Evolutionary conservation across 2,888 invertebrate genomes (phyloP).

Genomic region (Patella caerulea): DNA sequence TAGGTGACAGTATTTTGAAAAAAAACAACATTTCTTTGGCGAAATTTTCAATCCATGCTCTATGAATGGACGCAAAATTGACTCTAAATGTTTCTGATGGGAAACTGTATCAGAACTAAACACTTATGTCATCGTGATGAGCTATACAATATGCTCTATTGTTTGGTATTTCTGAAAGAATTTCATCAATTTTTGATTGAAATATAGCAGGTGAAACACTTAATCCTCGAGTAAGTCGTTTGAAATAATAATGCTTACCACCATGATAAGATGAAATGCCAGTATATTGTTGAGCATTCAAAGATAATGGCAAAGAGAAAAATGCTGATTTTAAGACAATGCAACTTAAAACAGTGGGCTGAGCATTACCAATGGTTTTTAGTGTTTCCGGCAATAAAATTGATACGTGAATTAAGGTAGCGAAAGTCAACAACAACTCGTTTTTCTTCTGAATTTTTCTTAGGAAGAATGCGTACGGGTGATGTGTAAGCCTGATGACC

Average conservation of each 20-base stretch:
- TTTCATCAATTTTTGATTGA: conserved; percentile 1
- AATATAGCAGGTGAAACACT: neutral
- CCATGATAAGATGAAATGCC: conserved; percentile 1
- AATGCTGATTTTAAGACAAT: neutral
- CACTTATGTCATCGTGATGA: neutral
- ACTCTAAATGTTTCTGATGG: neutral
- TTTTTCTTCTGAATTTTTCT: neutral
- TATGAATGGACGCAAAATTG: neutral
- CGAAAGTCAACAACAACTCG: neutral
- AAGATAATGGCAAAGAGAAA: neutral
- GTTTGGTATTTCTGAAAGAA: conserved; percentile 2
- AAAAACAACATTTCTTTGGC: neutral
- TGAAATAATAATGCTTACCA: conserved; percentile 2
- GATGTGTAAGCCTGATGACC: neutral
- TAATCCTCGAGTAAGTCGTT: neutral
- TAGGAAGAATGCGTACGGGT: neutral
- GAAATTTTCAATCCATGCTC: too few species aligned
- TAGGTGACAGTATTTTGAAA: neutral
- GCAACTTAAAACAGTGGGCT: neutral
- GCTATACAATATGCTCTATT: neutral
- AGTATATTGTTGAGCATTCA: neutral
- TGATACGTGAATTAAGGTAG: neutral
- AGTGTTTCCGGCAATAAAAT: neutral
- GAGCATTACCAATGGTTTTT: neutral
- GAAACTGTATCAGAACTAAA: neutral